Conservation (phyloP, 1,140 invertebrate genomes). For the Thaumatotibia leucotreta region DNA sequence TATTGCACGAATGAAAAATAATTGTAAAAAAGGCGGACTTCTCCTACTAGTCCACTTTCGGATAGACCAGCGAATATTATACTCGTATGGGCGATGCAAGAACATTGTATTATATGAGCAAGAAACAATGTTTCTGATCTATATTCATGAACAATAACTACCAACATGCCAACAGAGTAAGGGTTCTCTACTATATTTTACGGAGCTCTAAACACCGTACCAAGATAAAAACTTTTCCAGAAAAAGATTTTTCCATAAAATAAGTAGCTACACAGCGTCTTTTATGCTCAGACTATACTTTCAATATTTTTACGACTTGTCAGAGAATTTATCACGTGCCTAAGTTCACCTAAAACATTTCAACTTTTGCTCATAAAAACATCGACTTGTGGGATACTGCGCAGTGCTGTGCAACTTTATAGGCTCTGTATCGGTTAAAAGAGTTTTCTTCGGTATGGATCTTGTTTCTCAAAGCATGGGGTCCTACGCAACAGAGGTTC, state of each 20-base stretch:
- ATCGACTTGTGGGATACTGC: not conserved
- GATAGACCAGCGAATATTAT: too few relatives aligned
- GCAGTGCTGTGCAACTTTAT: not conserved
- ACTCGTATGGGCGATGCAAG: too few relatives aligned
- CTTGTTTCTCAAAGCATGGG: too few relatives aligned
- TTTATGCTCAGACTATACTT: conserved; percentile 1
- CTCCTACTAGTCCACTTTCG: too few relatives aligned
- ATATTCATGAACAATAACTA: not conserved
- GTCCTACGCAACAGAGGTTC: too few relatives aligned
- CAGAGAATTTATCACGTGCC: conserved; percentile 2
- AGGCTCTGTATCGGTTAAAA: not conserved
- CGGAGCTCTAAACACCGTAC: not conserved
- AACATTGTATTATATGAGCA: not conserved
- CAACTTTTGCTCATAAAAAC: not conserved
- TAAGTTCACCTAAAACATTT: not conserved
- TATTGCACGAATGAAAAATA: too few relatives aligned
- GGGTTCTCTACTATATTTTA: not conserved
- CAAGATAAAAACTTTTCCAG: not conserved
- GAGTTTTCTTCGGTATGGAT: not conserved
- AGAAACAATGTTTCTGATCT: not conserved
- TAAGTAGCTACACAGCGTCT: not conserved
- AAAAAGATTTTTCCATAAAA: conserved; percentile 1
- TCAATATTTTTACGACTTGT: not conserved
- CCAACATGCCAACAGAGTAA: not conserved
- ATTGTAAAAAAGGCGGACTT: too few relatives aligned